phyloP scores from a whole-genome alignment of 2,113 vertebrate genomes.

The Chaenogobius annularis region DNA sequence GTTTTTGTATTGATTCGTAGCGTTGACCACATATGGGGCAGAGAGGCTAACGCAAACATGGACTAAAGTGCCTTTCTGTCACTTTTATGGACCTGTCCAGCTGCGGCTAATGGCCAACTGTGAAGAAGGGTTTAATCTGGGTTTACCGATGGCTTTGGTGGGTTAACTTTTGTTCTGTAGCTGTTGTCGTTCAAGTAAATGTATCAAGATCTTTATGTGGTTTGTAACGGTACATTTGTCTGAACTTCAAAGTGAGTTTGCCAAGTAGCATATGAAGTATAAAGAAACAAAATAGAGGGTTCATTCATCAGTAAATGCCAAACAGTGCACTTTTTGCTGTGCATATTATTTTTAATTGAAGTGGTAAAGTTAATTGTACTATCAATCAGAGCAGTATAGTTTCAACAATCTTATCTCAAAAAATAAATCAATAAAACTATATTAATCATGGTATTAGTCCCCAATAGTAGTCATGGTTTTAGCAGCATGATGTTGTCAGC shows the following conservation, averaged over 20 bases:
- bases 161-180: constrained; percentile 6
- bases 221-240: background rate
- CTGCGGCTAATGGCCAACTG: constrained; percentile 45
- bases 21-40: constrained; percentile 50
- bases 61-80: constrained; percentile 62
- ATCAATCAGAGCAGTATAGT: too few species aligned
- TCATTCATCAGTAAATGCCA: background rate
- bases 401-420: too few species aligned
- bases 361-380: too few species aligned
- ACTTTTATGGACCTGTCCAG: constrained; percentile 62
- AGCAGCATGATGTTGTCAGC: too few species aligned
- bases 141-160: constrained; percentile 15
- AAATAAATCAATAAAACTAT: too few species aligned
- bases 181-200: constrained; percentile 10
- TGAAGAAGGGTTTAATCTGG: constrained; percentile 32
- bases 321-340: background rate
- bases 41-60: constrained; percentile 46
- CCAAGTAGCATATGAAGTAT: background rate
- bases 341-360: too few species aligned
- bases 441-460: too few species aligned
- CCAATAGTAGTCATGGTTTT: too few species aligned
- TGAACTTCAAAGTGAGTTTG: background rate
- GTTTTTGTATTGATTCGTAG: constrained; percentile 57
- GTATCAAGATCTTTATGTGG: background rate
- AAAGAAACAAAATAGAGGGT: background rate